Percentiles rank a stretch among this genome's conserved stretches.
Evolutionary conservation across 1,140 invertebrate species (phyloP).

Genomic region (Drosophila triauraria): DNA sequence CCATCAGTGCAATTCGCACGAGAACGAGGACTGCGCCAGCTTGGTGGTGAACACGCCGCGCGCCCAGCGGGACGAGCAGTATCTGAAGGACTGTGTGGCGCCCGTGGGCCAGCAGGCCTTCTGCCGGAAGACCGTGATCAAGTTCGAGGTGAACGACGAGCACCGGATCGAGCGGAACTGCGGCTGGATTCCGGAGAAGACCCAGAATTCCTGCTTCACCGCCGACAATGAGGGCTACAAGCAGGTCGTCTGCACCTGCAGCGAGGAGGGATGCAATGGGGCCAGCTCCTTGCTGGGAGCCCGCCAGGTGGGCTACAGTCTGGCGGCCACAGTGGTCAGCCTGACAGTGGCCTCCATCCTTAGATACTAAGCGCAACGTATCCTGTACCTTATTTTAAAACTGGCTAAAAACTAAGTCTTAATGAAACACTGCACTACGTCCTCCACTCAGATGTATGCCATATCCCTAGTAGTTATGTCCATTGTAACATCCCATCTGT

Average conservation of each 20-base stretch:
- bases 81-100: slow-evolving; percentile 58
- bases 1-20: slow-evolving; percentile 93
- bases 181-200: slow-evolving; percentile 84
- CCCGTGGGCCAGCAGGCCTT: slow-evolving; percentile 42
- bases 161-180: slow-evolving; percentile 86
- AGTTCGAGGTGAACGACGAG: slow-evolving; percentile 84
- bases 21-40: slow-evolving; percentile 89
- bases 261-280: slow-evolving; percentile 86
- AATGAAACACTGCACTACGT: slow-evolving; percentile 41
- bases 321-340: slow-evolving; percentile 34
- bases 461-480: slow-evolving; percentile 26
- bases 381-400: slow-evolving; percentile 39
- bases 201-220: slow-evolving; percentile 85
- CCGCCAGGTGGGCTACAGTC: slow-evolving; percentile 36
- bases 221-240: slow-evolving; percentile 86
- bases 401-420: slow-evolving; percentile 44
- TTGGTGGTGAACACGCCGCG: slow-evolving; percentile 68
- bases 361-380: slow-evolving; percentile 27
- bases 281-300: slow-evolving; percentile 43
- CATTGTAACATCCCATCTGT: slow-evolving; percentile 18
- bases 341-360: slow-evolving; percentile 34
- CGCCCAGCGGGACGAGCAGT: slow-evolving; percentile 67
- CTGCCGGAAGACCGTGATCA: slow-evolving; percentile 75
- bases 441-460: slow-evolving; percentile 14
- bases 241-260: slow-evolving; percentile 87